Percentiles rank a stretch among this genome's conserved stretches.
phyloP scores from a whole-genome alignment of 2,113 vertebrate genomes.

The Spilogale gracilis region DNA sequence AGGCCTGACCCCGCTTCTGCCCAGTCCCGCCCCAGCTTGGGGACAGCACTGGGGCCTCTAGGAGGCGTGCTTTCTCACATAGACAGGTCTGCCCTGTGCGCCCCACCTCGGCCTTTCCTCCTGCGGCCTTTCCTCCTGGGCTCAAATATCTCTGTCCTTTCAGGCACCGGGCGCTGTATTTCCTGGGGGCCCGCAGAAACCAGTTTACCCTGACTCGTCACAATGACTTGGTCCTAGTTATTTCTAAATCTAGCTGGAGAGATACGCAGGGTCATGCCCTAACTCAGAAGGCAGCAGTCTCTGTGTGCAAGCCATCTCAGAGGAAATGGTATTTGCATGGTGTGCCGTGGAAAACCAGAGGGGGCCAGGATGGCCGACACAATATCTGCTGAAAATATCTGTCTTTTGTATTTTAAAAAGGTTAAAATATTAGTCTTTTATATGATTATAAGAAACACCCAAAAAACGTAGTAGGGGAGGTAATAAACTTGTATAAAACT shows the following conservation, averaged over 20 bases:
- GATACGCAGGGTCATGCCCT: background rate
- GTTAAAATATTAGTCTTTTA: background rate
- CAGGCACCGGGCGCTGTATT: rapidly evolving
- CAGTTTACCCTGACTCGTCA: background rate
- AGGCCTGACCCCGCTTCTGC: background rate
- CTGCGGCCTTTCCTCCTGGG: background rate
- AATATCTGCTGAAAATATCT: background rate
- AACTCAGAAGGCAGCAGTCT: background rate
- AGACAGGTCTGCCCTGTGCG: background rate
- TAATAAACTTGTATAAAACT: background rate
- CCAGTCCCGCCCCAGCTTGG: background rate
- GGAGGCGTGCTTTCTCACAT: background rate
- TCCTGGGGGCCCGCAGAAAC: background rate
- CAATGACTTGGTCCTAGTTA: rapidly evolving
- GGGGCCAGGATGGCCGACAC: too few relatives aligned
- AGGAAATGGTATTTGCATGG: background rate
- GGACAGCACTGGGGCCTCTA: background rate
- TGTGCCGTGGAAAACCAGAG: background rate
- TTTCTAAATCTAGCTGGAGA: background rate
- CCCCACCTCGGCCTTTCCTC: background rate
- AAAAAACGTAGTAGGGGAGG: background rate
- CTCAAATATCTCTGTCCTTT: background rate
- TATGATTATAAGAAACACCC: background rate
- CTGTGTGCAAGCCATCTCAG: background rate
- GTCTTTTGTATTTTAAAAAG: background rate